These are phyloP conservation scores for Drosophila phalerata DNA, from an alignment of 2,888 invertebrate species.

Conservation along the genomic window DNA sequence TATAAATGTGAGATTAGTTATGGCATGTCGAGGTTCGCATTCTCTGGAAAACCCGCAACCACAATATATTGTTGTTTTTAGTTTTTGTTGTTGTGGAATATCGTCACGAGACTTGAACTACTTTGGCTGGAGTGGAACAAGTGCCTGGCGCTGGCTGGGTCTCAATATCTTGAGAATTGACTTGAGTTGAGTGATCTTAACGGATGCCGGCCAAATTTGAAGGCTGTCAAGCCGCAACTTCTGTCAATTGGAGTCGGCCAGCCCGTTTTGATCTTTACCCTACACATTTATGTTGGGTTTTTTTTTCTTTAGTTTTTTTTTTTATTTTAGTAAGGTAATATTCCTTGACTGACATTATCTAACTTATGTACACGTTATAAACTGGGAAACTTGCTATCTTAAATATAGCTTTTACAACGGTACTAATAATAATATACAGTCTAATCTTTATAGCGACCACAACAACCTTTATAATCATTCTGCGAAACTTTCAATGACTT, in stretches of 20 bases:
- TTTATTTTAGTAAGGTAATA: conserved; percentile 26
- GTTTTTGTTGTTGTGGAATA: conserved; percentile 8
- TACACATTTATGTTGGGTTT: conserved; percentile 33
- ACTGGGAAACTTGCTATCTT: conserved; percentile 64
- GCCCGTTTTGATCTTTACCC: conserved; percentile 59
- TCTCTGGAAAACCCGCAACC: conserved; percentile 11
- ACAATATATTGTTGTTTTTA: conserved; percentile 6
- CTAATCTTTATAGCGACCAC: conserved; percentile 68
- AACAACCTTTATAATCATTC: conserved; percentile 46
- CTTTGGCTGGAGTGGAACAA: conserved; percentile 43
- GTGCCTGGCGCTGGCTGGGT: conserved; percentile 16
- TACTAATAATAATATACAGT: conserved; percentile 62
- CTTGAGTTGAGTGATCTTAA: conserved; percentile 49
- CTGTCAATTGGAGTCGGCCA: conserved; percentile 38
- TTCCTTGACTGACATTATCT: conserved; percentile 45
- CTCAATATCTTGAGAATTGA: conserved; percentile 39
- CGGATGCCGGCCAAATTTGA: conserved; percentile 35
- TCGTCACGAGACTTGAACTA: conserved; percentile 63
- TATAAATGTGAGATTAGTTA: neutral
- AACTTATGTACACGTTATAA: conserved; percentile 43
- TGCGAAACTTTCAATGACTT: conserved; percentile 53
- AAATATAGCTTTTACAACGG: conserved; percentile 70
- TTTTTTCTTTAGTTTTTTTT: conserved; percentile 26
- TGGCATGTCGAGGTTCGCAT: conserved; percentile 1
- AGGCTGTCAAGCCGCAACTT: conserved; percentile 49